phyloP scores from a whole-genome alignment of 2,797 vertebrate genomes.

The Lepidocolaptes lacrymiger region DNA sequence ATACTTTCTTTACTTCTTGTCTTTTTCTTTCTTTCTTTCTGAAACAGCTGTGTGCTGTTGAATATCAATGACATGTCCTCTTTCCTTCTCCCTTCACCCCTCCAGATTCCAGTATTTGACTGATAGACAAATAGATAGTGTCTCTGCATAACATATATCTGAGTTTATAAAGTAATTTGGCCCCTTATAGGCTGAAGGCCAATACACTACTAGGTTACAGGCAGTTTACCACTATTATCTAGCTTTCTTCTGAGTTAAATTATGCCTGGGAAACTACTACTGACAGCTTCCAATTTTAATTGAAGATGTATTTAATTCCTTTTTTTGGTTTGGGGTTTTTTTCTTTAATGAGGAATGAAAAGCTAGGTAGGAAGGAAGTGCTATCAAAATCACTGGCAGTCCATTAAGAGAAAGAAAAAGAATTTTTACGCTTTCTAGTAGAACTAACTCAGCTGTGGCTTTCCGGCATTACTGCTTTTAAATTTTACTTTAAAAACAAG shows the following conservation, averaged over 20 bases:
- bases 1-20: neutral
- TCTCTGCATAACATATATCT: neutral
- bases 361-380: neutral
- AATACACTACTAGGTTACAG: neutral
- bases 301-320: neutral
- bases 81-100: neutral
- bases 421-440: neutral
- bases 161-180: neutral
- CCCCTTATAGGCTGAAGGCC: neutral
- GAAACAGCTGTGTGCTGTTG: neutral
- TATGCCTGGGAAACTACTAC: neutral
- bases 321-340: neutral
- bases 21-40: neutral
- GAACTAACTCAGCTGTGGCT: neutral
- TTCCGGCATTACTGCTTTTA: slow-evolving; percentile 13
- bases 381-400: neutral
- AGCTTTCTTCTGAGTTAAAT: neutral
- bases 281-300: neutral
- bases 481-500: neutral
- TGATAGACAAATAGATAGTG: neutral
- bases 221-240: neutral
- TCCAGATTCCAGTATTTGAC: neutral
- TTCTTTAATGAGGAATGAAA: slow-evolving; percentile 9
- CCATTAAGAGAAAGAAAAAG: neutral
- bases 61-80: neutral